These are phyloP conservation scores for Donacobius atricapilla DNA, from an alignment of 2,113 vertebrate species.

Conservation along the genomic window DNA sequence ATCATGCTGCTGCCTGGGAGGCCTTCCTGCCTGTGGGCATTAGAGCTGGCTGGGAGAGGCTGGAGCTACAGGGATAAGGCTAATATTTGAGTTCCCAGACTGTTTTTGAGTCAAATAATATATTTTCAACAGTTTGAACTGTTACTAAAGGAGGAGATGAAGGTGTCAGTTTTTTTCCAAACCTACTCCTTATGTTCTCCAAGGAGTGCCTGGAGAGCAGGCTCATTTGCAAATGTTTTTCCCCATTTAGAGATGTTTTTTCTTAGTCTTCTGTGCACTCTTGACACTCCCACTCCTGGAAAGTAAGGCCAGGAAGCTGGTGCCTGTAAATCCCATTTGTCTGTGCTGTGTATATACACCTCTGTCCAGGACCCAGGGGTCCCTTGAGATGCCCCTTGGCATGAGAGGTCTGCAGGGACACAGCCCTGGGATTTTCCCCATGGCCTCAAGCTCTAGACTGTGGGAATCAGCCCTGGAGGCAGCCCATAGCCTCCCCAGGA, in stretches of 20 bases:
- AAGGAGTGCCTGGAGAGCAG: neutral
- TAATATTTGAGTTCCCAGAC: neutral
- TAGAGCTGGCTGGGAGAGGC: neutral
- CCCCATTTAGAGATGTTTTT: neutral
- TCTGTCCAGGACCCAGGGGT: accelerated
- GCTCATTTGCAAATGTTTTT: neutral
- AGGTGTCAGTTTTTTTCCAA: neutral
- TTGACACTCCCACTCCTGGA: neutral
- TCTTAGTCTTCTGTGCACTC: neutral
- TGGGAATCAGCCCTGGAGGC: neutral
- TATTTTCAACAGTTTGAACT: neutral
- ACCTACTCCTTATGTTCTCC: neutral
- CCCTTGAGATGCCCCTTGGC: accelerated
- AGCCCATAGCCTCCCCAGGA: neutral
- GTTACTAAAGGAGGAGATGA: neutral
- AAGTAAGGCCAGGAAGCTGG: neutral
- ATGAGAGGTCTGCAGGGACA: neutral
- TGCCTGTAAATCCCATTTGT: neutral
- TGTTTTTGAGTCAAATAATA: neutral
- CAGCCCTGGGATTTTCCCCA: neutral
- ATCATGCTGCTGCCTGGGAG: neutral
- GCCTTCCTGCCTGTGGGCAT: neutral
- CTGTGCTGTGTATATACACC: neutral
- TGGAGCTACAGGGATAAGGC: neutral
- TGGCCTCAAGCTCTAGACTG: neutral